Conservation (phyloP, 2,888 invertebrate species). For the Suillia variegata region DNA sequence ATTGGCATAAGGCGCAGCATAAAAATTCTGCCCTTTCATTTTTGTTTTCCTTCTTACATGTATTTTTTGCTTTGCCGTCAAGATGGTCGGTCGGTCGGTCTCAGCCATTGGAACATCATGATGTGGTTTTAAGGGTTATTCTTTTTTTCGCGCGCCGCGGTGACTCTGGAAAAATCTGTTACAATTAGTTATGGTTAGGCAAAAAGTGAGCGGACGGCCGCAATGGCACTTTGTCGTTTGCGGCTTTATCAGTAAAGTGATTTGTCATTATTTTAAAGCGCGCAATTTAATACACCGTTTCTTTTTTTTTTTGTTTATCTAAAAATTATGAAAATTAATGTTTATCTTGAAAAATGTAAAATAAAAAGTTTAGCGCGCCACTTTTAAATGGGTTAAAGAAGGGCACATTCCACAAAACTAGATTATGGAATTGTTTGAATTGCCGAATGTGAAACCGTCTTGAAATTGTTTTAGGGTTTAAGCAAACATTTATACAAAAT, state of each 20-base stretch:
- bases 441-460: too few relatives aligned
- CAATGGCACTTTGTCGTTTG: slow-evolving; percentile 21
- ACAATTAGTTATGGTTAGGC: slow-evolving; percentile 53
- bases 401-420: too few relatives aligned
- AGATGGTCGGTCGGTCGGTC: slow-evolving; percentile 2
- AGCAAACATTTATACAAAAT: too few relatives aligned
- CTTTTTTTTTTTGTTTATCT: slow-evolving; percentile 32
- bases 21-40: slow-evolving; percentile 36
- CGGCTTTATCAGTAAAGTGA: slow-evolving; percentile 52
- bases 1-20: slow-evolving; percentile 42
- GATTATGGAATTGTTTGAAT: too few relatives aligned
- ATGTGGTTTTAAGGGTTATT: slow-evolving; percentile 29
- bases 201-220: slow-evolving; percentile 32
- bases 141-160: slow-evolving; percentile 19
- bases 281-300: slow-evolving; percentile 30
- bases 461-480: too few relatives aligned
- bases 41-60: slow-evolving; percentile 16
- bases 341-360: slow-evolving; percentile 10
- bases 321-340: slow-evolving; percentile 43
- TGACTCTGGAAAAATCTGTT: slow-evolving; percentile 52
- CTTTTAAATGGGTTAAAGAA: background rate
- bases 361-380: background rate
- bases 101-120: background rate
- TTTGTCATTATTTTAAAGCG: slow-evolving; percentile 57
- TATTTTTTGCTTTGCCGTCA: slow-evolving; percentile 1